Base-by-base conservation (phyloP, 64 coral and sea anemone genomes). In the Trachythela sp. region DNA sequence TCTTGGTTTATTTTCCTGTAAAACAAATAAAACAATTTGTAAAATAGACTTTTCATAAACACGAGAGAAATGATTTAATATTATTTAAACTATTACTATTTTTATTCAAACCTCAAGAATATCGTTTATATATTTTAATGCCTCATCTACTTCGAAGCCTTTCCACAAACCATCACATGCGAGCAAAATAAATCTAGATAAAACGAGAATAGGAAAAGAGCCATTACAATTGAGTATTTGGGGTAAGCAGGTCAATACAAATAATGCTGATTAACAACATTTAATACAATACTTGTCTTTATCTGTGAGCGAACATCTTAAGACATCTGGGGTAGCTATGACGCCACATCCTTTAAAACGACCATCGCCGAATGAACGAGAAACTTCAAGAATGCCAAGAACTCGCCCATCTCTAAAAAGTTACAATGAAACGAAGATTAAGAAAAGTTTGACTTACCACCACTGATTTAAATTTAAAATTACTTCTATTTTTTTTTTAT, bases 131-230 rank as follows among this genome's bases (percentile, higher is more conserved):
- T 93, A 99, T 48, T 94, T 99, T 24, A 99, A 34, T 8, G 96
- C 96, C 26, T 88, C 91, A 36, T 99, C 96, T 6, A 99, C 96
- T 4, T 94, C 86, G 39, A 99, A 99, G 30, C 96, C 96, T 85
- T 99, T 99, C 93, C 96, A 99, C 8, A 99, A 68, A 36, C 96
- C 96, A 84, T 99, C 96, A 67, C 96, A 99, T 1, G 96, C 96
- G 5, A 99, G 76, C 9, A 99, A 49, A 9, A 99, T 27, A 84
- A 94, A 99, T 83, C 96, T 99, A 64, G 8, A 64, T 64, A 0
- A 45, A 45, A 45, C 42, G 11, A 45, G 42, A 45, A 45, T 45
- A 45, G 42, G 11, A 45, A 45, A 64, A 18, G 24, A 13, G 24
- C 3, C 3, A 24, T 7, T 0, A 64, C 20, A 64, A 64, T 0